Conservation (phyloP, 2,888 invertebrate species). For the Electrophaes corylata region DNA sequence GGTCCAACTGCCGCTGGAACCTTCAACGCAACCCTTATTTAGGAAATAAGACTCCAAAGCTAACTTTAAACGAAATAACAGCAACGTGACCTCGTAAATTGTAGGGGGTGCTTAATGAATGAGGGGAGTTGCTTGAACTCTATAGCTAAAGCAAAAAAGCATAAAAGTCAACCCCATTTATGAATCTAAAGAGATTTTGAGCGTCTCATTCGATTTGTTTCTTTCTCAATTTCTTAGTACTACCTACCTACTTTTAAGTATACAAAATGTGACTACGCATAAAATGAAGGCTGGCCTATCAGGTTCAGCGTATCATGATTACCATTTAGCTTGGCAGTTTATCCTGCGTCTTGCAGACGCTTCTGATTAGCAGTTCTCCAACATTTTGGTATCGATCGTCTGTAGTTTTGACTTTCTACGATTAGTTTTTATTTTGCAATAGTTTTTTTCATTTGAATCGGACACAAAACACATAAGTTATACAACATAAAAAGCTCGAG, state of each 20-base stretch:
- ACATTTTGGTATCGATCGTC: no score
- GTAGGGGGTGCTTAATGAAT: conserved; percentile 33
- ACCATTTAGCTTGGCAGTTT: no score
- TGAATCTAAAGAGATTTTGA: conserved; percentile 1
- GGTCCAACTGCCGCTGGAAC: conserved; percentile 43
- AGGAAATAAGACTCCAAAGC: conserved; percentile 44
- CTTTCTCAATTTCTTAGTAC: background rate
- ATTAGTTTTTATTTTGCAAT: no score
- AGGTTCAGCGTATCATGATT: no score
- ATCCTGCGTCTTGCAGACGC: no score
- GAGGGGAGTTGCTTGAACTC: conserved; percentile 20
- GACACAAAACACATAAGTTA: no score
- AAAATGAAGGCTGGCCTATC: no score
- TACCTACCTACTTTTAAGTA: no score
- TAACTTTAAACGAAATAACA: conserved; percentile 38
- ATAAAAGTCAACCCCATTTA: conserved; percentile 6
- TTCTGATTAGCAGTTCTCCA: no score
- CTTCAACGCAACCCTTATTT: conserved; percentile 47
- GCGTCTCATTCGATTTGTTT: background rate
- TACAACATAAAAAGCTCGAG: conserved; percentile 3
- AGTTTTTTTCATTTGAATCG: no score
- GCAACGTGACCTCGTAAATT: conserved; percentile 29
- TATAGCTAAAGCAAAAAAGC: conserved; percentile 8
- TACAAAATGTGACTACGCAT: no score
- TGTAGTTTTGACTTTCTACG: no score